Evolutionary conservation across 2,113 vertebrate genomes (phyloP).

Genomic region (Psilopogon haemacephalus): DNA sequence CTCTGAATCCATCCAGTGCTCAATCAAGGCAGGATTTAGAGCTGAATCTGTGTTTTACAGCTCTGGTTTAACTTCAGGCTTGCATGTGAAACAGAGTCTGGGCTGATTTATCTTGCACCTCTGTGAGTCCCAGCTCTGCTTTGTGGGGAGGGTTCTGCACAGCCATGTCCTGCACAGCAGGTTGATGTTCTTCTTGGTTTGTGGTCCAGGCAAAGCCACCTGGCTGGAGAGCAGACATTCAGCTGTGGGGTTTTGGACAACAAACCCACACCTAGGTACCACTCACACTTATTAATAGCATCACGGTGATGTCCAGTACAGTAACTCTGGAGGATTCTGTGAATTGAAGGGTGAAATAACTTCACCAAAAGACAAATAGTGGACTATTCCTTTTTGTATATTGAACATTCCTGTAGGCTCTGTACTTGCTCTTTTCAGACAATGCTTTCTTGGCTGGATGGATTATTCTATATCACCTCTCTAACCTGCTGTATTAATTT

Average conservation of each 20-base stretch:
- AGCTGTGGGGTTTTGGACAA: not conserved
- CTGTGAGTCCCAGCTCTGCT: rapidly evolving
- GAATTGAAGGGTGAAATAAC: constrained; percentile 52
- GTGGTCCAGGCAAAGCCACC: not conserved
- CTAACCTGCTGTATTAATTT: constrained; percentile 69
- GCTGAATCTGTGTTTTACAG: not conserved
- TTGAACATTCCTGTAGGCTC: constrained; percentile 47
- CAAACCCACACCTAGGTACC: not conserved
- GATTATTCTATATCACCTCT: constrained; percentile 64
- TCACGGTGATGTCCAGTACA: not conserved
- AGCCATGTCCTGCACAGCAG: rapidly evolving
- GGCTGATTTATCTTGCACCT: not conserved
- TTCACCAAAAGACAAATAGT: constrained; percentile 27
- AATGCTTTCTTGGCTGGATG: constrained; percentile 36
- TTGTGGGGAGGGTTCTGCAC: not conserved
- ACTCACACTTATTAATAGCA: not conserved
- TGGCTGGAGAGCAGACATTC: not conserved
- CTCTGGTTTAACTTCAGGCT: not conserved
- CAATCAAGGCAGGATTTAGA: not conserved
- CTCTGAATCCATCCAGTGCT: not conserved
- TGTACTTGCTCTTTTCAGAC: constrained; percentile 41
- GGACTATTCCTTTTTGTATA: constrained; percentile 17
- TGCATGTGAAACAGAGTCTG: not conserved
- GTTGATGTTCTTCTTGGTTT: not conserved
- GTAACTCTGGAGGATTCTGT: constrained; percentile 20